Evolutionary conservation across 1,140 invertebrate genomes (phyloP), one percentile per base, ranked within the genome.

Genomic region (Drosophila nebulosa): DNA sequence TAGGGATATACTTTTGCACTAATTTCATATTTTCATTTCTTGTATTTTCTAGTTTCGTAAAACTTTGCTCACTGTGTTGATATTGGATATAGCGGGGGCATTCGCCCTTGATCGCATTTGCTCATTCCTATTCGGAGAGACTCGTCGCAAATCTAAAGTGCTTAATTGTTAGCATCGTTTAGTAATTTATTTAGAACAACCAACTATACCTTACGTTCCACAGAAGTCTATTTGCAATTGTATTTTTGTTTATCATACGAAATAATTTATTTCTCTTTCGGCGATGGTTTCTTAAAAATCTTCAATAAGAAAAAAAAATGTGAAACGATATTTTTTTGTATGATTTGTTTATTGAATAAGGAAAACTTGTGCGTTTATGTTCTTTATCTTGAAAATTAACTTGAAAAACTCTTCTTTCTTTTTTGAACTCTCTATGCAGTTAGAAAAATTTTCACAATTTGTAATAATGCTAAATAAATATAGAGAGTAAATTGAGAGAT

Each of bases 81-180:
- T 96, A 69, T 94, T 94, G 4, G 97, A 99, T 91, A 96, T 98
- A 81, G 85, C 96, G 39, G 94, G 96, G 79, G 95, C 97, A 3
- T 98, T 95, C 80, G 73, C 96, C 5, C 94, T 97, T 35, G 98
- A 99, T 92, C 94, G 97, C 78, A 80, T 94, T 14, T 97, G 97
- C 92, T 93, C 97, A 78, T 97, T 96, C 93, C 92, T 99, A 21
- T 98, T 97, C 92, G 97, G 97, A n/a, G 90, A 91, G 63, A 91
- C 79, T 42, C 86, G 90, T 62, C 57, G 81, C 52, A 91, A 89
- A 65, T 90, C 90, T 10, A 89, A 86, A 74, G 58, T 79, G 46
- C 65, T 86, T 16, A 81, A 83, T 53, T 83, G 68, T 68, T 90
- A 83, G 60, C 56, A 69, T 32, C 61, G 26, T 57, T 39, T 73